These are phyloP conservation scores for Sternarchorhynchus goeldii DNA, from an alignment of 2,797 vertebrate genomes.

Conservation along the genomic window DNA sequence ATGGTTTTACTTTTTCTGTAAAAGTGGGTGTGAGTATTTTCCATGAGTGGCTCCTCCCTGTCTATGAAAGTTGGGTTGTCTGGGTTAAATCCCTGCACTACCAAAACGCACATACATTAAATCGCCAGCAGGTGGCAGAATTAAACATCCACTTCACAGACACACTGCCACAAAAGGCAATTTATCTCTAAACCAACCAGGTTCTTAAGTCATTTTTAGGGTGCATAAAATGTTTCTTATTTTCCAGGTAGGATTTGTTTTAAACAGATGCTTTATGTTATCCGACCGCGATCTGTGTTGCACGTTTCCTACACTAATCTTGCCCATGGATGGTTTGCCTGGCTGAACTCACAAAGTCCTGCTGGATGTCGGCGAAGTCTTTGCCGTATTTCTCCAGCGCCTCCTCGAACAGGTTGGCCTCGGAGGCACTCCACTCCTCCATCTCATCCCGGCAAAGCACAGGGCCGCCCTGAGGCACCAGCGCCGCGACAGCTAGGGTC, in stretches of 20 bases:
- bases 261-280: too few species aligned
- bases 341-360: conserved; percentile 90
- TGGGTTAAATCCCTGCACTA: conserved; percentile 41
- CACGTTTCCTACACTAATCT: background rate
- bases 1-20: conserved; percentile 19
- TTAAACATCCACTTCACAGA: conserved; percentile 59
- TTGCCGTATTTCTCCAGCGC: conserved; percentile 97
- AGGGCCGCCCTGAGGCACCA: conserved; percentile 95
- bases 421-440: conserved; percentile 98
- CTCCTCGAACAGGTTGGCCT: conserved; percentile 96
- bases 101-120: conserved; percentile 53
- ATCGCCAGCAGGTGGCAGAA: conserved; percentile 76
- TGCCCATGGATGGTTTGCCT: background rate
- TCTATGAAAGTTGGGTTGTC: conserved; percentile 47
- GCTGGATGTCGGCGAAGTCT: conserved; percentile 97
- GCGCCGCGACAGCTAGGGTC: conserved; percentile 91
- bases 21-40: conserved; percentile 41
- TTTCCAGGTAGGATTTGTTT: background rate
- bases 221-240: too few species aligned
- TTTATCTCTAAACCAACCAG: conserved; percentile 22
- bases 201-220: too few species aligned
- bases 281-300: background rate
- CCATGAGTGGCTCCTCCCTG: conserved; percentile 42
- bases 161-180: conserved; percentile 18
- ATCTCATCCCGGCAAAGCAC: conserved; percentile 96